Percentiles rank a stretch among this genome's conserved stretches.
Evolutionary conservation across 2,888 invertebrate species (phyloP).

Genomic region (Platycheirus albimanus): DNA sequence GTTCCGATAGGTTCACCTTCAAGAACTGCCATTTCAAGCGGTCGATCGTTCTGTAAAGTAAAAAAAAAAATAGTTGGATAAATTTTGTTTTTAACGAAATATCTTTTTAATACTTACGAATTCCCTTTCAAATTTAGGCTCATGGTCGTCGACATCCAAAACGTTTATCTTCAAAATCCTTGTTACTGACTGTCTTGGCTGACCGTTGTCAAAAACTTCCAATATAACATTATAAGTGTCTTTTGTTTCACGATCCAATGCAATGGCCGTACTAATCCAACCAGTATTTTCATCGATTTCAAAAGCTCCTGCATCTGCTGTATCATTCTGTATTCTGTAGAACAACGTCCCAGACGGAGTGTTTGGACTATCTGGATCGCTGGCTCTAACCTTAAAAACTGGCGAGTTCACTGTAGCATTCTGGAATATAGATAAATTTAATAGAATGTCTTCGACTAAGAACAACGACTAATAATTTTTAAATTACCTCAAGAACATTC

Average conservation of each 20-base stretch:
- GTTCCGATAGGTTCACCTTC: conserved; percentile 88
- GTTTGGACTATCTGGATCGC: conserved; percentile 90
- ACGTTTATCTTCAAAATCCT: conserved; percentile 87
- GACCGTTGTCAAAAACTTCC: conserved; percentile 90
- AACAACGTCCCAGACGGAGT: conserved; percentile 89
- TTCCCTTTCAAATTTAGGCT: conserved; percentile 87
- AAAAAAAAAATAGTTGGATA: conserved; percentile 4
- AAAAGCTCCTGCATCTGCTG: conserved; percentile 86
- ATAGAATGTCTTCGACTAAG: too few species aligned
- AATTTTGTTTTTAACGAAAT: too few species aligned
- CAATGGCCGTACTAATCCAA: conserved; percentile 87
- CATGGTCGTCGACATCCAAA: conserved; percentile 91
- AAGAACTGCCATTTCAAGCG: conserved; percentile 85
- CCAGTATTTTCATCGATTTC: conserved; percentile 88
- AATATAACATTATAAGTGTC: conserved; percentile 90
- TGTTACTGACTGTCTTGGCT: conserved; percentile 89
- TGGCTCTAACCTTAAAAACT: conserved; percentile 90
- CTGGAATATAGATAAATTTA: conserved; percentile 80
- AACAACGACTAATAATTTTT: background rate
- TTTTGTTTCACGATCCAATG: conserved; percentile 89
- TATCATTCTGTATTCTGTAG: conserved; percentile 89
- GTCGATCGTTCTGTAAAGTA: conserved; percentile 85
- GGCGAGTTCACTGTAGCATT: conserved; percentile 89
- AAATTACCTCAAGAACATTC: conserved; percentile 86
- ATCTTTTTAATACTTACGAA: conserved; percentile 83